phyloP scores from a whole-genome alignment of 2,113 vertebrate species.

The Xenopus tropicalis region UCB_Xtro_10.0 CM004448.2:58083501-58084000 shows the following conservation, averaged over 20 bases:
- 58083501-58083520: too few species aligned
- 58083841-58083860: constrained; percentile 35
- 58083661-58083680: too few species aligned
- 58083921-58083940: constrained; percentile 27
- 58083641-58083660: too few species aligned
- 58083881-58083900: constrained; percentile 32
- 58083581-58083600: too few species aligned
- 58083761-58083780: constrained; percentile 37
- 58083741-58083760: constrained; percentile 26
- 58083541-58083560: too few species aligned
- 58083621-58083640: too few species aligned
- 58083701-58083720: constrained; percentile 20
- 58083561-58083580: too few species aligned
- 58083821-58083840: constrained; percentile 35
- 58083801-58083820: constrained; percentile 42
- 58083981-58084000: constrained; percentile 5
- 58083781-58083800: constrained; percentile 40
- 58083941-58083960: constrained; percentile 26
- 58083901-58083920: constrained; percentile 31
- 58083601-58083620: too few species aligned
- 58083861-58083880: constrained; percentile 34
- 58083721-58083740: constrained; percentile 31
- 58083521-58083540: too few species aligned
- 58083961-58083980: constrained; percentile 22
- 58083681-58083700: background rate